Percentiles rank a stretch among this genome's conserved stretches.
phyloP scores from a whole-genome alignment of 2,797 vertebrate species.

The Cossypha dichroa region DNA sequence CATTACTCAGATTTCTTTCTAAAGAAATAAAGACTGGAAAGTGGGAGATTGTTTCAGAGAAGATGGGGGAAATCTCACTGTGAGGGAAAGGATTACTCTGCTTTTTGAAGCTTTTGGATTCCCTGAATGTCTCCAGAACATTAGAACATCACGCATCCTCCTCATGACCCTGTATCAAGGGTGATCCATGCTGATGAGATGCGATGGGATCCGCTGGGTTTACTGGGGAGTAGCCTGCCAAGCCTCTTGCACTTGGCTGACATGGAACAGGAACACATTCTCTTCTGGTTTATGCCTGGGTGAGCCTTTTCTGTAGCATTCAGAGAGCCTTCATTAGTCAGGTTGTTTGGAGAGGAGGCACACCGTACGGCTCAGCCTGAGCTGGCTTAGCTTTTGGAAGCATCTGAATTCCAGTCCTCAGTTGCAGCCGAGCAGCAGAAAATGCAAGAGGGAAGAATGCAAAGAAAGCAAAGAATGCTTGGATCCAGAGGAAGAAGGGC shows the following conservation, averaged over 20 bases:
- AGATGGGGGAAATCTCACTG: background rate
- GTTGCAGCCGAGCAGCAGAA: background rate
- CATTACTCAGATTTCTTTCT: background rate
- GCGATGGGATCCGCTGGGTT: background rate
- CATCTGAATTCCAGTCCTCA: background rate
- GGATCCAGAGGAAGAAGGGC: background rate
- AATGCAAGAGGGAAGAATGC: background rate
- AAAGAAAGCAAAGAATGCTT: background rate
- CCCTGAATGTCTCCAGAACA: background rate
- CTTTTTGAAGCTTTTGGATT: conserved; percentile 25
- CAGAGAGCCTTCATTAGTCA: background rate
- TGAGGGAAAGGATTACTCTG: background rate
- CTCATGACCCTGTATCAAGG: conserved; percentile 50
- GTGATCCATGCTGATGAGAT: conserved; percentile 27
- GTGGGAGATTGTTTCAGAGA: background rate
- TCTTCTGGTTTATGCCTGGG: background rate
- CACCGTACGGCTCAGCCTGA: background rate
- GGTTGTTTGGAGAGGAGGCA: background rate
- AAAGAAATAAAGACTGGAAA: background rate
- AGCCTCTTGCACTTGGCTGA: conserved; percentile 14
- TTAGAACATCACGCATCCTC: conserved; percentile 39
- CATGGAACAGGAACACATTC: background rate
- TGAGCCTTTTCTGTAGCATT: background rate
- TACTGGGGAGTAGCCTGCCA: conserved; percentile 25
- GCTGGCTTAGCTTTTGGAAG: background rate